Evolutionary conservation across 2,888 invertebrate genomes (phyloP), one percentile per base, ranked within the genome.

Genomic region (Yponomeuta evonymella): DNA sequence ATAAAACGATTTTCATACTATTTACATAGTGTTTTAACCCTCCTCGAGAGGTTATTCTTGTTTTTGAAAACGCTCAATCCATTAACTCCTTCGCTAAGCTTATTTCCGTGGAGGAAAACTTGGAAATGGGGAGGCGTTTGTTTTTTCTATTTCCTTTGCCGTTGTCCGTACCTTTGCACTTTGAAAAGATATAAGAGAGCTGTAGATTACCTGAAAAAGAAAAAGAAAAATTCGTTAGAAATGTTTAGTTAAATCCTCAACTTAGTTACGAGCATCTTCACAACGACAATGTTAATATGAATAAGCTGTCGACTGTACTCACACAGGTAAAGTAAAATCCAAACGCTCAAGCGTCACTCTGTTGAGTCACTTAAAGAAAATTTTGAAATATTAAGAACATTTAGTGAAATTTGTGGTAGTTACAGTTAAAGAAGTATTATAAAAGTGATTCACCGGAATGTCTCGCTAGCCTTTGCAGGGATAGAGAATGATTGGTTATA

Each of bases 11-110:
- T 86, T 85, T 84, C 82, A 75, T 82, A 81, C 78, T 83, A 87
- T 86, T 86, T 84, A 86, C 84, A 86, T 84, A 85, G 79, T 79
- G 79, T 80, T 85, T 84, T 80, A 85, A 85, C 83, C 83, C 83
- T 83, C 81, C 80, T 78, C 15, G 51, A 12, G 77, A 81, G 9
- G 79, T 79, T 79, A 77, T 79, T 81, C 78, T 84, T 83, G 82
- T 83, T 84, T 79, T 82, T 12, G 51, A 58, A 79, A 81, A 81
- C 79, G 78, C 84, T 83, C 82, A 80, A 83, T 82, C 82, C 82
- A 84, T 86, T 84, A 85, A 81, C 80, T 83, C 76, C 72, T 70
- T 70, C 62, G 62, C 70, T 30, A 10, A 70, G 43, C 70, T 64
- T 63, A 69, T 36, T 58, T 69, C 30, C 36, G 29, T 23, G 62